Base-by-base conservation (phyloP, 35 echinoderm and acorn worm genomes). In the Heliocidaris erythrogramma region DNA sequence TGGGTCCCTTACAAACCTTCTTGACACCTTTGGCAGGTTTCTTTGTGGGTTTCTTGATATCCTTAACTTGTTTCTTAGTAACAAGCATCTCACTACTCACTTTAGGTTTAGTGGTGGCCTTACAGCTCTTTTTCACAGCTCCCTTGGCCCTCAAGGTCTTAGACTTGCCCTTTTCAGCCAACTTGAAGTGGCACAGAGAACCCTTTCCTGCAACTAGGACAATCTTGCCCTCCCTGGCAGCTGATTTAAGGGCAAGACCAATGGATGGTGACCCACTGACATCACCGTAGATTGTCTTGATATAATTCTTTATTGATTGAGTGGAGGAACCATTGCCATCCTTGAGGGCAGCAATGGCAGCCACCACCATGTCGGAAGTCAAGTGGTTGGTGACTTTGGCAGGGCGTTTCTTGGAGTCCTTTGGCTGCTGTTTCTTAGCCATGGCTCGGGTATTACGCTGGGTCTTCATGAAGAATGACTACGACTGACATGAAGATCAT, bases 261-360 rank as follows among this genome's bases (percentile, higher is more conserved):
- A 78, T 18, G 65, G 65, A 78, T 27, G 65, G 7, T 78, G 65
- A 21, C 27, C 27, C 27, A n/a, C 65, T 18, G 21, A 78, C 17
- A 24, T 78, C 65, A 78, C 65, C 65, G 27, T 78, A n/a, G 21
- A 78, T 78, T 78, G 65, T 78, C 30, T 94, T 12, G 86, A 96
- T 85, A 88, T 96, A 96, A 87, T 96, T 96, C 94, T 95, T 96
- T 94, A 96, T 96, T 21, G 96, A 94, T 88, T 95, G 94, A 18
- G 86, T 49, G 17, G 96, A 96, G 48, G 96, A 95, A 29, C 96
- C 96, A 31, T 91, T 85, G 47, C 94, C 29, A 13, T 96, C 86
- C 48, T 95, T 96, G 88, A 96, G 78, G 59, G 85, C 89, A 85
- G 85, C 49, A 11, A 96, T 49, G 59, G 96, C 96, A n/a, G 96